Percentiles rank a stretch among this genome's conserved stretches.
These are phyloP conservation scores for Sussaba pulchella DNA, from an alignment of 2,888 invertebrate genomes.

Conservation along the genomic window DNA sequence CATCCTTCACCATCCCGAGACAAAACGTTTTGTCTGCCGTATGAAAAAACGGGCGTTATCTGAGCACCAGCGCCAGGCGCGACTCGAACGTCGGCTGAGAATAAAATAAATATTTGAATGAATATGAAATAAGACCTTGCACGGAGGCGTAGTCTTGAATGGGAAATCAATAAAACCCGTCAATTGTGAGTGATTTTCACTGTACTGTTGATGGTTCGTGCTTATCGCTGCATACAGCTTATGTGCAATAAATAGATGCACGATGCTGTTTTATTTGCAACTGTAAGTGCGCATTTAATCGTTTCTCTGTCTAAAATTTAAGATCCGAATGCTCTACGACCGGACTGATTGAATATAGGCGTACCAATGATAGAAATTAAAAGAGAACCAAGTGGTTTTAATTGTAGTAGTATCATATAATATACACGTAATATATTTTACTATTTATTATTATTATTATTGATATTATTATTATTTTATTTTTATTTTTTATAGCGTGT, in stretches of 20 bases:
- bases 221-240: neutral
- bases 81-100: neutral
- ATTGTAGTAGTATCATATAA: too few relatives aligned
- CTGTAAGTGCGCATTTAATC: neutral
- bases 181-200: neutral
- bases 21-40: constrained; percentile 43
- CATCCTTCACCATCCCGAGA: constrained; percentile 22
- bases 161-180: neutral
- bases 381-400: too few relatives aligned
- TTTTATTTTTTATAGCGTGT: too few relatives aligned
- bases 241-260: constrained; percentile 14
- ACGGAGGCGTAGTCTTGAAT: neutral
- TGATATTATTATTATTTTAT: too few relatives aligned
- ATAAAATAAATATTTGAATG: neutral
- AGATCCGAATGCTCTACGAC: too few relatives aligned
- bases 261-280: neutral
- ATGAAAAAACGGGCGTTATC: constrained; percentile 19
- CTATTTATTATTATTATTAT: too few relatives aligned
- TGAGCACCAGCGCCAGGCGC: neutral
- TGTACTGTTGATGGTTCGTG: too few relatives aligned
- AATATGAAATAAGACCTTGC: constrained; percentile 12
- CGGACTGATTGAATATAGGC: too few relatives aligned
- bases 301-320: too few relatives aligned
- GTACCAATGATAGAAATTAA: too few relatives aligned
- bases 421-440: too few relatives aligned